Conservation (phyloP, 1,140 invertebrate genomes). For the Bombus superbus region DNA sequence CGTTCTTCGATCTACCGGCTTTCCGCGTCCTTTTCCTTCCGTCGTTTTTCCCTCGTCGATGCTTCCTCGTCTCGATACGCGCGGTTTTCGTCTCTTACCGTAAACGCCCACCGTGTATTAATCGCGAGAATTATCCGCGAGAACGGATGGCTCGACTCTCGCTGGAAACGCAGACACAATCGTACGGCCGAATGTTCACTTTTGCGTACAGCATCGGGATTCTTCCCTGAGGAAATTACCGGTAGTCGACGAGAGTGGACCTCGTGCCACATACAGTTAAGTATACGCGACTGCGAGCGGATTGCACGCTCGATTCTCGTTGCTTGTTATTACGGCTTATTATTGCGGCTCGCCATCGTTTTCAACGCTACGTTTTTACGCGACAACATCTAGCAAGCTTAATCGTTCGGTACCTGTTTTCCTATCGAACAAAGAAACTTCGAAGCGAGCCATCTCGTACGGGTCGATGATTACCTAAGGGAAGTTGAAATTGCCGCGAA, state of each 20-base stretch:
- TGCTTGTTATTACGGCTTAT: conserved; percentile 23
- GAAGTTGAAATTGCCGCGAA: not conserved
- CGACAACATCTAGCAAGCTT: not conserved
- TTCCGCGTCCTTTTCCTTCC: conserved; percentile 25
- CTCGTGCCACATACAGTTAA: conserved; percentile 30
- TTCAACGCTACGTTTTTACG: conserved; percentile 23
- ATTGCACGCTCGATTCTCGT: conserved; percentile 19
- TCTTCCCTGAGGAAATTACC: conserved; percentile 69
- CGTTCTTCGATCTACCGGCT: conserved; percentile 27
- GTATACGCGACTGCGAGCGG: conserved; percentile 7
- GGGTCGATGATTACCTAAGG: too few species aligned
- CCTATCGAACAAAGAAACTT: not conserved
- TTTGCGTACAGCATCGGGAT: conserved; percentile 40
- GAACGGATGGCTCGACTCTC: conserved; percentile 27
- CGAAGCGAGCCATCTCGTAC: not conserved
- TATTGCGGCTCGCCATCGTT: not conserved
- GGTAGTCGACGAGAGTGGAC: conserved; percentile 47
- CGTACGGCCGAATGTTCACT: conserved; percentile 7
- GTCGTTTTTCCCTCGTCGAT: not conserved
- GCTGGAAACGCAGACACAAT: conserved; percentile 38
- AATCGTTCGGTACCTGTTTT: conserved; percentile 1
- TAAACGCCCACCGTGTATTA: conserved; percentile 45
- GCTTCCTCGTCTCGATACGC: not conserved
- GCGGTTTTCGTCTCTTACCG: conserved; percentile 12
- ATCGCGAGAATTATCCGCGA: conserved; percentile 54